Percentiles rank a stretch among this genome's conserved stretches.
phyloP scores from a whole-genome alignment of 2,113 vertebrate species.

The Channa maculata region DNA sequence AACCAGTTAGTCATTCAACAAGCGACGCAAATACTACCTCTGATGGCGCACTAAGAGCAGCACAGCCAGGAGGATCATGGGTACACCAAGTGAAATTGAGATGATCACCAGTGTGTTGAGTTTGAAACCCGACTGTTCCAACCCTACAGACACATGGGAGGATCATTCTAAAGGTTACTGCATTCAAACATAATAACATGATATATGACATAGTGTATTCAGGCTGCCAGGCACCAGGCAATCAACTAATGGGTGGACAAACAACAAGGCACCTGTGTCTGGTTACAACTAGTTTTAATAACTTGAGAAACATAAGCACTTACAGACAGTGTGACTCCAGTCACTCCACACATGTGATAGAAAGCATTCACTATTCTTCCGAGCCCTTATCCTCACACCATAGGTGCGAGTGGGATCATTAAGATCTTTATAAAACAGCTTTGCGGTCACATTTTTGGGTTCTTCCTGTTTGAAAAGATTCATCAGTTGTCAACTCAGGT shows the following conservation, averaged over 20 bases:
- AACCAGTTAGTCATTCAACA: background rate
- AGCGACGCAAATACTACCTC: slow-evolving; percentile 50
- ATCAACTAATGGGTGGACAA: background rate
- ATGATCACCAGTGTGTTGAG: slow-evolving; percentile 40
- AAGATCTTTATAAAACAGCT: background rate
- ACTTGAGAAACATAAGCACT: slow-evolving; percentile 32
- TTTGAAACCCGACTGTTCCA: background rate
- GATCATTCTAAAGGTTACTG: background rate
- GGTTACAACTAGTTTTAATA: background rate
- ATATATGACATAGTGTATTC: background rate
- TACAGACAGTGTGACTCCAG: slow-evolving; percentile 69
- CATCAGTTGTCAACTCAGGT: background rate
- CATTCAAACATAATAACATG: background rate
- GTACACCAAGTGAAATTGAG: slow-evolving; percentile 64
- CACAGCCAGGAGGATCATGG: slow-evolving; percentile 73
- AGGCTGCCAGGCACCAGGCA: background rate
- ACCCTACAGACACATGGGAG: slow-evolving; percentile 23
- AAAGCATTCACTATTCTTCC: rapidly evolving
- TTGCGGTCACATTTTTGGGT: rapidly evolving
- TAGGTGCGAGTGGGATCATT: slow-evolving; percentile 44
- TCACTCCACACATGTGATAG: slow-evolving; percentile 40
- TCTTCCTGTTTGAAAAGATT: slow-evolving; percentile 45
- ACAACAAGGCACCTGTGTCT: background rate
- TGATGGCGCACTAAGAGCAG: slow-evolving; percentile 61
- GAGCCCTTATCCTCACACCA: slow-evolving; percentile 58